A percentile compares a stretch with the other conserved stretches of the same genome.
These are phyloP conservation scores for Calliopum simillimum DNA, from an alignment of 2,888 invertebrate species.

Conservation along the genomic window DNA sequence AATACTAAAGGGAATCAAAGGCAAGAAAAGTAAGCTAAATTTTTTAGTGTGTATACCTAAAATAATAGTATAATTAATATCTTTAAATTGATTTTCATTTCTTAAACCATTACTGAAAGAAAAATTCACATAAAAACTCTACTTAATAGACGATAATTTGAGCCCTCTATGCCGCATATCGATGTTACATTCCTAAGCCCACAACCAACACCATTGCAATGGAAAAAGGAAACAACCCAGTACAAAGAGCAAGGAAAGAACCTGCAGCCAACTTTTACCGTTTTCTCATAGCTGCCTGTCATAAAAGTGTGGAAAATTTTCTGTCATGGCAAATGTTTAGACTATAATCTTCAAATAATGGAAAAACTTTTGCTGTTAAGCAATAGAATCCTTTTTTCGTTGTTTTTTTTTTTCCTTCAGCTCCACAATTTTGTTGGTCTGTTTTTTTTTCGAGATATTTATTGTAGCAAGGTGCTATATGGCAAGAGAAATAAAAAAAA, in stretches of 20 bases:
- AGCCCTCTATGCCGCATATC: too few relatives aligned
- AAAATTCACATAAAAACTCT: too few relatives aligned
- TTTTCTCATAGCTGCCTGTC: slow-evolving; percentile 49
- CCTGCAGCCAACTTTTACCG: slow-evolving; percentile 42
- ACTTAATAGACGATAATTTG: too few relatives aligned
- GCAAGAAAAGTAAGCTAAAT: too few relatives aligned
- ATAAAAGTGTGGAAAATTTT: slow-evolving; percentile 60
- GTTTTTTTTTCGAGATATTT: not conserved
- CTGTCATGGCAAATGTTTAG: slow-evolving; percentile 58
- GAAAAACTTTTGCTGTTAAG: slow-evolving; percentile 64
- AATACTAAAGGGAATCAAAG: too few relatives aligned
- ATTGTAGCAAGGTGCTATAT: not conserved
- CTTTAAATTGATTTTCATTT: too few relatives aligned
- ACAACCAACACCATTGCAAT: too few relatives aligned
- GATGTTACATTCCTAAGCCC: too few relatives aligned
- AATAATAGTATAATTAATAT: too few relatives aligned
- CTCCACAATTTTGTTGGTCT: slow-evolving; percentile 8
- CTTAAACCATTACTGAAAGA: too few relatives aligned
- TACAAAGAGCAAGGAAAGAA: slow-evolving; percentile 7
- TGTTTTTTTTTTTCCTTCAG: not conserved
- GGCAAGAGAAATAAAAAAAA: too few relatives aligned
- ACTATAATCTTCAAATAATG: slow-evolving; percentile 64
- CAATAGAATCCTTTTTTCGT: slow-evolving; percentile 52
- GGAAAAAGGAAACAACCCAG: slow-evolving; percentile 1
- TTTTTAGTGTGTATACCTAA: too few relatives aligned